These are phyloP conservation scores for Hypothenemus hampei DNA, from an alignment of 1,140 invertebrate species.

Conservation along the genomic window DNA sequence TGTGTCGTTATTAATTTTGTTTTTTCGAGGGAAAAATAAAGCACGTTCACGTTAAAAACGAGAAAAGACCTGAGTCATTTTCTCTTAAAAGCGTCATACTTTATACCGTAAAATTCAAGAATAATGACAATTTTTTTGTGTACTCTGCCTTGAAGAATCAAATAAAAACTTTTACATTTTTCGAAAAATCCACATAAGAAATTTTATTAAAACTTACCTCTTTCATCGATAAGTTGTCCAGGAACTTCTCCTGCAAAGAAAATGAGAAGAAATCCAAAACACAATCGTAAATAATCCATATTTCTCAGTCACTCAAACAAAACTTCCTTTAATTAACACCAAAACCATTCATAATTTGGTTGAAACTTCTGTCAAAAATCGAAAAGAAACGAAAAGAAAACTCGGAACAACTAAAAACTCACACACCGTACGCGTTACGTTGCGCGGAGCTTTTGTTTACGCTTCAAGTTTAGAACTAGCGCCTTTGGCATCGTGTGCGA, in stretches of 20 bases:
- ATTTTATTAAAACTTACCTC: constrained; percentile 2
- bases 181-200: too few relatives aligned
- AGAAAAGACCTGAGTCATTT: neutral
- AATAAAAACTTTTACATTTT: too few relatives aligned
- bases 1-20: neutral
- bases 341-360: neutral
- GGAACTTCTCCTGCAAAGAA: neutral
- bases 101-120: constrained; percentile 1
- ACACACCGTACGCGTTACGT: constrained; percentile 1
- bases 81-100: neutral
- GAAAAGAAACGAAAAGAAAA: neutral
- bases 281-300: neutral
- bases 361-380: neutral
- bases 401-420: neutral
- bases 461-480: too few relatives aligned
- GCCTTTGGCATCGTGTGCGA: neutral
- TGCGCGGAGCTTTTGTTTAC: neutral
- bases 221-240: neutral
- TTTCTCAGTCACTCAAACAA: neutral
- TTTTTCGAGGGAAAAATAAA: neutral
- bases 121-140: constrained; percentile 1
- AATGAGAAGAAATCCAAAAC: neutral
- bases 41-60: neutral
- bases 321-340: neutral
- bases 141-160: too few relatives aligned